These are phyloP conservation scores for Bufo bufo DNA, from an alignment of 2,113 vertebrate species.

Conservation along the genomic window DNA sequence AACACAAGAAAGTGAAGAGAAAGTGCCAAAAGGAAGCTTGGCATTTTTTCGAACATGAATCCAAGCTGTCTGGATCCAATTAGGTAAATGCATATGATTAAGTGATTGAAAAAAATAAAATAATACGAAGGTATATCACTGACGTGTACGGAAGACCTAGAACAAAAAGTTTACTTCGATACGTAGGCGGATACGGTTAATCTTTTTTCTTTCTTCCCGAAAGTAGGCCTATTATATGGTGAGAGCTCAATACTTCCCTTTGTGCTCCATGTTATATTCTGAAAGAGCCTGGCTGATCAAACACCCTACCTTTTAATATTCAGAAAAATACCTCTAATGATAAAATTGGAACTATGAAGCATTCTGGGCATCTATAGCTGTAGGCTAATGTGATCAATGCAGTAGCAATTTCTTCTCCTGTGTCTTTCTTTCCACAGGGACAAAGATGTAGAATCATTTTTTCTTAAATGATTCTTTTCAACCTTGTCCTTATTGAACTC, in stretches of 20 bases:
- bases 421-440: slow-evolving; percentile 3
- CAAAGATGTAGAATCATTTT: slow-evolving; percentile 4
- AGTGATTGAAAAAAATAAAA: slow-evolving; percentile 16
- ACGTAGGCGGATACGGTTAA: background rate
- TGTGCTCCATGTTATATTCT: background rate
- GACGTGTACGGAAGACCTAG: background rate
- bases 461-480: slow-evolving; percentile 29
- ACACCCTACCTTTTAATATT: background rate
- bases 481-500: slow-evolving; percentile 7
- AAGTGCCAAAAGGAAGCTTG: slow-evolving; percentile 61
- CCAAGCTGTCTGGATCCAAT: slow-evolving; percentile 57
- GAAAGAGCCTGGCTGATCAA: slow-evolving; percentile 1
- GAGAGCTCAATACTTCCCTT: background rate
- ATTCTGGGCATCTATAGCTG: background rate
- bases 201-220: background rate
- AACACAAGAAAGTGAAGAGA: slow-evolving; percentile 63
- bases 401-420: background rate
- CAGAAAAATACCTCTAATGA: slow-evolving; percentile 32
- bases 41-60: slow-evolving; percentile 59
- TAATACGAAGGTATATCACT: slow-evolving; percentile 31
- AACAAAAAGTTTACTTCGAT: slow-evolving; percentile 26
- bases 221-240: background rate
- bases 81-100: slow-evolving; percentile 50
- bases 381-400: slow-evolving; percentile 14
- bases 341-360: background rate